Base-by-base conservation (phyloP, 2,113 vertebrate species). In the Mormyrus lacerda region DNA sequence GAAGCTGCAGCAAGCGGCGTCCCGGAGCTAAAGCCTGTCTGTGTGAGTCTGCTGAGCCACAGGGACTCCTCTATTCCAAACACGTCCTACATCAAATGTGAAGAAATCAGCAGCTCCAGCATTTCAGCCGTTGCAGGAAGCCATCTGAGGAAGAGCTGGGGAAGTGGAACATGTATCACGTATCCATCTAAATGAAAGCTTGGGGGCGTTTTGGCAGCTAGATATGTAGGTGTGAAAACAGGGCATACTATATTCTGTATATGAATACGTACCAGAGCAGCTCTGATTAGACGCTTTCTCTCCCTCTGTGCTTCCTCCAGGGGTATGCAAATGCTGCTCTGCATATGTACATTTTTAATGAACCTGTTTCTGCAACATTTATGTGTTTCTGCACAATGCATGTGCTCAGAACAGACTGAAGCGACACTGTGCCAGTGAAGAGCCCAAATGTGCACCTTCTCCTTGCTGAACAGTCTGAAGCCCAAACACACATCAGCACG, bases 301-400 rank as follows among this genome's bases (percentile, higher is more conserved):
- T 15, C 65, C 27, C 9, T 69, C 61, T n/a, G n/a, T 27, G 27
- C 24, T 15, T 76, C 31, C 73, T 79, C 35, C 31, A 42, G 35
- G 73, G 73, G 13, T 42, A 21, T 79, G 73, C 73, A 79, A 79
- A 79, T 79, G 73, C 1, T 8, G 31, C 5, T 79, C 13, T 79
- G 73, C 35, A 79, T 42, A 79, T 79, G 73, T 79, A 42, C 73
- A 79, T 79, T 79, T 79, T 79, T 79, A 79, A 79, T 79, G 73
- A 79, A 79, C 73, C 15, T 76, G 31, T 76, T 76, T 39, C 31
- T 76, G 69, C 69, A 76, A 76, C 69, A 76, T 76, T 31, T 17
- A 76, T 76, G 31, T 35, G 69, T 76, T 76, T 76, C 35, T 17
- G 69, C 73, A 79, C 31, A 79, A 42, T 35, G 31, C 73, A 79